Base-by-base conservation (phyloP, 2,888 invertebrate species). In the Drosophila lacicola region DNA sequence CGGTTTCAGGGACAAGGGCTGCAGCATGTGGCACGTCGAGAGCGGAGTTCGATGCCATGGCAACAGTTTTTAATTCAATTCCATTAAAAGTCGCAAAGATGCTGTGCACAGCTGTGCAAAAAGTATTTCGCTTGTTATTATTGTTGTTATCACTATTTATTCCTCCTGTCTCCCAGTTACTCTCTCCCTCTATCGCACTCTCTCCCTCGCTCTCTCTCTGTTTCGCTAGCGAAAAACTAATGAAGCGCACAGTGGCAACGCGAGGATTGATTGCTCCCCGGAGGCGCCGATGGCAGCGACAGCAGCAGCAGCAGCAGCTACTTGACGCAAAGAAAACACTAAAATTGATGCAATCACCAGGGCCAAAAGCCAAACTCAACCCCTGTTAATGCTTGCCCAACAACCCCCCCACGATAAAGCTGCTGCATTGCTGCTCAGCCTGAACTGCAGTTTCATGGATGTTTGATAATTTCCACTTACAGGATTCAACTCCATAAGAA, bases 241-340 rank as follows among this genome's bases (percentile, higher is more conserved):
- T 87, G 86, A 87, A 87, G 86, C 88, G 83, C 66, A 56, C 72
- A 80, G 74, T 76, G 79, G 67, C 73, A 80, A 77, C 83, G 85
- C 80, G 79, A 89, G 83, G 90, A 90, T 90, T 90, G 91, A 90
- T 90, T 90, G 90, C 90, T 90, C 91, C 90, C 91, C 74, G 68
- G 90, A 80, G 91, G 80, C 87, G 54, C 73, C 62, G 66, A 47
- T 64, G 67, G 58, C 58, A 70, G 50, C 62, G 19, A 41, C 65
- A 69, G 73, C 64, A 66, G 41, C 51, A 50, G 51, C 55, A 61
- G 56, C 39, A 34, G 53, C 63, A 65, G 76, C 73, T 68, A 78
- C 76, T 80, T 78, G 86, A 70, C 62, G 66, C 72, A 74, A 63
- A 60, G 72, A 78, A 70, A 70, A 65, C 68, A 71, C 57, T 62